phyloP scores from a whole-genome alignment of 2,797 vertebrate genomes.

The Lepidocolaptes lacrymiger region DNA sequence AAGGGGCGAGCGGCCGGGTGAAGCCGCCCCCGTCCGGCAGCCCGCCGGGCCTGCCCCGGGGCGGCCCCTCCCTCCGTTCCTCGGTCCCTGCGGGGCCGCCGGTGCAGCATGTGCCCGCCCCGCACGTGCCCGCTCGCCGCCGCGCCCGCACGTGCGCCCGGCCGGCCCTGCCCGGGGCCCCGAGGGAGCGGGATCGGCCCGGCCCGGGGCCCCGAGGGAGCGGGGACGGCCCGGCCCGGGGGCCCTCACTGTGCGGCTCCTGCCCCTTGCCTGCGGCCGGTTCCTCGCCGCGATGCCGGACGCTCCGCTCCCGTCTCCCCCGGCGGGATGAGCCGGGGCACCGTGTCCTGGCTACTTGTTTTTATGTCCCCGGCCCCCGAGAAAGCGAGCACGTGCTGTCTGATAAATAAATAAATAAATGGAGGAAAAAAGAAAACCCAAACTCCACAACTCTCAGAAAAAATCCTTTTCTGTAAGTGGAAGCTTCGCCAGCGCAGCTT shows the following conservation, averaged over 20 bases:
- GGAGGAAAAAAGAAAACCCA: too few species aligned
- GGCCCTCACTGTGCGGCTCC: neutral
- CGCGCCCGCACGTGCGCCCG: neutral
- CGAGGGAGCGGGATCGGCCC: too few species aligned
- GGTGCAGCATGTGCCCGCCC: neutral
- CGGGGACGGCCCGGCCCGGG: too few species aligned
- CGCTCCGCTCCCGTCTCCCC: neutral
- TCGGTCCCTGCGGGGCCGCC: neutral
- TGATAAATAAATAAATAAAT: neutral
- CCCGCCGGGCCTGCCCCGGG: neutral
- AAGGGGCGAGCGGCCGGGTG: neutral
- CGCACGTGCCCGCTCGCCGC: neutral
- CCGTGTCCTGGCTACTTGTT: neutral
- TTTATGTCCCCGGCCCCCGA: neutral
- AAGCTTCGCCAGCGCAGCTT: conserved; percentile 25
- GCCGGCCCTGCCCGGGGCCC: neutral
- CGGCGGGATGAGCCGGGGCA: neutral
- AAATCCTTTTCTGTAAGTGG: neutral
- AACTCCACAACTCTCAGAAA: neutral
- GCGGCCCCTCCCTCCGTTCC: neutral
- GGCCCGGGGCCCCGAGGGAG: too few species aligned
- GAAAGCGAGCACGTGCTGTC: neutral
- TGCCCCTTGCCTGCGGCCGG: conserved; percentile 12
- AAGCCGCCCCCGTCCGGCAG: neutral
- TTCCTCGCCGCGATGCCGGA: neutral